Evolutionary conservation across 2,113 vertebrate species (phyloP), one percentile per base, ranked within the genome.

Genomic region (Empidonax traillii): DNA sequence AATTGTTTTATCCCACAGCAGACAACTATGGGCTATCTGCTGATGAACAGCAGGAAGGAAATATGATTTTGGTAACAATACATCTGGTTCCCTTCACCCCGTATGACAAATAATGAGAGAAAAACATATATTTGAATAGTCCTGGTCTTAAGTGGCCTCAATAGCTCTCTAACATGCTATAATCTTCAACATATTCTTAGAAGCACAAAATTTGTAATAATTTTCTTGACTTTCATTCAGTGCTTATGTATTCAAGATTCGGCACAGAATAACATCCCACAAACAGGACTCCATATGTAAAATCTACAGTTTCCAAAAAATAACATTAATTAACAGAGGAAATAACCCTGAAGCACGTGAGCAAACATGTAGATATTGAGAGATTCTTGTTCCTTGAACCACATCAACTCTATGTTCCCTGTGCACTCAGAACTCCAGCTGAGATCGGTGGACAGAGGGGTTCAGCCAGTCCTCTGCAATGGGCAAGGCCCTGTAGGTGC

Each of bases 311-410:
- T 87, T 68, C 53, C 35, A 78, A 63, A 5, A 67, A 78, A 55
- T 44, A 74, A 43, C 11, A n/a, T 33, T 41, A 43, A 71, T 39
- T 43, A 61, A 52, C 8, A 53, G 21, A 37, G 39, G 33, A 59
- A 77, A 92, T 31, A 82, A 72, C 4, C 20, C 27, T 28, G 37
- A 52, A 49, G 17, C 13, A 79, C 24, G 56, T 7, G 23, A 47
- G 58, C 19, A 72, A 71, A 82, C 31, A 58, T 0, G 0, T 6
- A 23, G 37, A 53, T 33, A 74, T 6, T 8, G 31, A 43, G 5
- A 67, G 4, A 12, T 37, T 66, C 43, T 55, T 66, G 7, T 24
- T 85, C n/a, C n/a, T 79, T 76, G 35, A 66, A 33, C 16, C 31
- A 71, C 23, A n/a, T 19, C 20, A 25, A 61, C 25, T 52, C 16